A percentile compares a stretch with the other conserved stretches of the same genome.
Evolutionary conservation across 2,113 vertebrate species (phyloP).

Genomic region (Bothrops jararaca): DNA sequence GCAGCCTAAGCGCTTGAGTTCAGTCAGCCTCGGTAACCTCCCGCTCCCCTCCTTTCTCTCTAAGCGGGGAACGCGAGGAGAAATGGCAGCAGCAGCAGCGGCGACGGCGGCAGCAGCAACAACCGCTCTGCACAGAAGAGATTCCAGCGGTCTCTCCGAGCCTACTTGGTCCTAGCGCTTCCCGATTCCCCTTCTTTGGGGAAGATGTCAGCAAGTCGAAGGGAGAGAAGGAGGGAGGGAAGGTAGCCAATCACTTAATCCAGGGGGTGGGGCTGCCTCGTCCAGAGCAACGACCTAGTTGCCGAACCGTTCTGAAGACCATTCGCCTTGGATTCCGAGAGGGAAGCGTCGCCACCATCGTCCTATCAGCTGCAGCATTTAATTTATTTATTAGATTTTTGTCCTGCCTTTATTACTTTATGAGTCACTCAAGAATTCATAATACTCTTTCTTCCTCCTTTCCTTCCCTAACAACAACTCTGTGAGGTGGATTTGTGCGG

Average conservation of each 20-base stretch:
- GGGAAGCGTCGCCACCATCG: neutral
- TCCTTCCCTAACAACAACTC: neutral
- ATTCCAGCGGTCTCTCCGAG: neutral
- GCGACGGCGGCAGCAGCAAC: conserved; percentile 4
- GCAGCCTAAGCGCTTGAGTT: conserved; percentile 54
- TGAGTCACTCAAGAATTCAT: neutral
- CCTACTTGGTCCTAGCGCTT: conserved; percentile 27
- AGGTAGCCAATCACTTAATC: neutral
- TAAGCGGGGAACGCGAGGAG: conserved; percentile 41
- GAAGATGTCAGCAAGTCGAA: neutral
- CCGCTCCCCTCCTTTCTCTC: conserved; percentile 12
- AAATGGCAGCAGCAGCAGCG: conserved; percentile 52
- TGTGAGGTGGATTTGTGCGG: neutral
- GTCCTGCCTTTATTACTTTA: neutral
- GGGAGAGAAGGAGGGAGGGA: neutral
- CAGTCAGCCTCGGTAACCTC: conserved; percentile 54
- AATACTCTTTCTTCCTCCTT: neutral
- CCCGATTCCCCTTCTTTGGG: neutral
- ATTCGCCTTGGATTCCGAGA: neutral
- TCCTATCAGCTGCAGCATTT: neutral
- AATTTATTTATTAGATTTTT: neutral
- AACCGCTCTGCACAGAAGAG: neutral
- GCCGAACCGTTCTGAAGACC: neutral
- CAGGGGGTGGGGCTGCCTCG: neutral
- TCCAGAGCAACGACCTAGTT: neutral